Conservation (phyloP, 2,888 invertebrate genomes). For the Chromoteleia sp. region DNA sequence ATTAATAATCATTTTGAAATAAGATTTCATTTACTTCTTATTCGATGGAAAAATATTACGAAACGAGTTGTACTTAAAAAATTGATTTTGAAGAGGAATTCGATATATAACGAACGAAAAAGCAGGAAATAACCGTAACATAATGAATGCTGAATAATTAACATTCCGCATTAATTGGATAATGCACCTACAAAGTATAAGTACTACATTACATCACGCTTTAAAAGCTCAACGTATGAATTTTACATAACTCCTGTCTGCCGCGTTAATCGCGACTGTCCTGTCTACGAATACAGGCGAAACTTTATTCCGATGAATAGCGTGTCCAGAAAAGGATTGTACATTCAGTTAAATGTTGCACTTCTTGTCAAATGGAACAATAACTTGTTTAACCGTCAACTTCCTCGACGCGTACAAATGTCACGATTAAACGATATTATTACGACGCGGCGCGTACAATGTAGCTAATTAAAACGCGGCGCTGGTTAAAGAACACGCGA, state of each 20-base stretch:
- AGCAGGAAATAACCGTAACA: not conserved
- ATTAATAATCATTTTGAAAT: too few species aligned
- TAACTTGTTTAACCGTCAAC: constrained; percentile 34
- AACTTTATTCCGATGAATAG: constrained; percentile 29
- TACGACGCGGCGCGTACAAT: too few species aligned
- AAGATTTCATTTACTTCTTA: too few species aligned
- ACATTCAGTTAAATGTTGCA: constrained; percentile 14
- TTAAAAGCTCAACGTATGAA: constrained; percentile 46
- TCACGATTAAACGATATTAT: too few species aligned
- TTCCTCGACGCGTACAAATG: constrained; percentile 19
- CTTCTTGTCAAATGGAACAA: constrained; percentile 25
- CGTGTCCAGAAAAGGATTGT: constrained; percentile 32
- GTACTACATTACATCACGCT: constrained; percentile 51
- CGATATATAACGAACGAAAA: not conserved
- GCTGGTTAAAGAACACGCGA: too few species aligned
- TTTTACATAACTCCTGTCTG: constrained; percentile 62
- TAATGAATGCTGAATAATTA: constrained; percentile 31
- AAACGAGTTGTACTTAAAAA: not conserved
- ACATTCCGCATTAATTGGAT: constrained; percentile 56
- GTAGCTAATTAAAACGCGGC: too few species aligned
- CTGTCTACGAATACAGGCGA: constrained; percentile 17
- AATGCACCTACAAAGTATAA: constrained; percentile 58
- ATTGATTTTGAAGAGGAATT: not conserved
- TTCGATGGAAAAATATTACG: too few species aligned
- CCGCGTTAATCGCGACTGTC: constrained; percentile 39